Percentiles rank a stretch among this genome's conserved stretches.
phyloP scores from a whole-genome alignment of 2,797 vertebrate genomes.

The Propithecus deckenii region DNA sequence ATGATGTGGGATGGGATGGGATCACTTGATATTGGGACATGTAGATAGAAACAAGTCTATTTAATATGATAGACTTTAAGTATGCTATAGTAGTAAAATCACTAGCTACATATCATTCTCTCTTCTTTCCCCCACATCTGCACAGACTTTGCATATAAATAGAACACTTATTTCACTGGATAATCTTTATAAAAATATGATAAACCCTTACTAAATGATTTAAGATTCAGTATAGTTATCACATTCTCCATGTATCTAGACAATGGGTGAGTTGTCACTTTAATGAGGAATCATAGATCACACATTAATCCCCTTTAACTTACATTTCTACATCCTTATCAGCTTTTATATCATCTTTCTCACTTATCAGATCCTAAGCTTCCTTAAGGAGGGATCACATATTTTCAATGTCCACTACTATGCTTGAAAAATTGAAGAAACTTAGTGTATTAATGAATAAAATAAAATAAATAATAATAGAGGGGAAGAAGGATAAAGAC shows the following conservation, averaged over 20 bases:
- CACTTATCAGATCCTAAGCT: neutral
- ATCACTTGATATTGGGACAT: neutral
- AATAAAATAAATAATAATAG: neutral
- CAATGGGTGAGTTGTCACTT: neutral
- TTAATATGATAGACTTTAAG: neutral
- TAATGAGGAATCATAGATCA: neutral
- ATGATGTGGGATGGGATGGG: neutral
- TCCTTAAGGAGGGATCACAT: neutral
- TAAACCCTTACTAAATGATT: neutral
- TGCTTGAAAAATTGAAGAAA: neutral
- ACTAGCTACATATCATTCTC: neutral
- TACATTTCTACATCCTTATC: neutral
- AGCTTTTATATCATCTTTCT: neutral
- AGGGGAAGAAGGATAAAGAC: neutral
- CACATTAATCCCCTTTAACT: neutral
- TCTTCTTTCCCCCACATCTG: neutral
- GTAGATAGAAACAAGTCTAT: neutral
- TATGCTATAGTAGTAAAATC: neutral
- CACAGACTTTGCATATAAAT: neutral
- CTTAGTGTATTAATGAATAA: neutral
- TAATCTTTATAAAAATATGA: neutral
- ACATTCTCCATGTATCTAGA: neutral
- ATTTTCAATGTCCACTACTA: neutral
- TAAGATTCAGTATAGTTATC: neutral
- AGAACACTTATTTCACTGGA: neutral